A percentile compares a stretch with the other conserved stretches of the same genome.
Conservation (phyloP, 2,797 vertebrate genomes). For the Siniperca obscura region DNA sequence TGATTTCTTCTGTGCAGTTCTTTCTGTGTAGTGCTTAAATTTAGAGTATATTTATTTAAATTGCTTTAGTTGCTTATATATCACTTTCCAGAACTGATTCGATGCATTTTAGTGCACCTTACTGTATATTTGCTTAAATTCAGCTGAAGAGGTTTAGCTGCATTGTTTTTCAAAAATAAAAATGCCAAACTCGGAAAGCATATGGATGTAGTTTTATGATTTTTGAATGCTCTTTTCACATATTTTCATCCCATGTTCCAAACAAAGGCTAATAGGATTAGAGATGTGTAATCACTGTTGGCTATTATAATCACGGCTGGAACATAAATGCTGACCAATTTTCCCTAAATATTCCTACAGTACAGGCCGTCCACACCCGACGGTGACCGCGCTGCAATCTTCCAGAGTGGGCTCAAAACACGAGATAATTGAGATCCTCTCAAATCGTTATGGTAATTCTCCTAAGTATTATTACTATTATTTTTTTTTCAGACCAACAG, state of each 20-base stretch:
- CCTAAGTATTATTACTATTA: constrained; percentile 86
- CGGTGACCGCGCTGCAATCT: constrained; percentile 31
- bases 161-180: constrained; percentile 28
- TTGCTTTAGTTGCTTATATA: constrained; percentile 9
- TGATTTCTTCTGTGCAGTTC: neutral
- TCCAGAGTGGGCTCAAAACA: constrained; percentile 48
- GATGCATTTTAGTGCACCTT: neutral
- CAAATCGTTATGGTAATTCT: constrained; percentile 88
- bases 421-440: constrained; percentile 90
- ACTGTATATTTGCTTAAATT: constrained; percentile 1
- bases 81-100: neutral
- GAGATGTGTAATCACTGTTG: constrained; percentile 84
- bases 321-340: constrained; percentile 55
- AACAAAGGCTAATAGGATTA: constrained; percentile 84
- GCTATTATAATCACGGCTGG: constrained; percentile 62
- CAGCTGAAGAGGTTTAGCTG: neutral
- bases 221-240: constrained; percentile 31
- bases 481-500: constrained; percentile 85
- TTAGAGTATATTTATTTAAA: neutral
- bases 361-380: constrained; percentile 29
- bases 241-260: constrained; percentile 76
- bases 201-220: constrained; percentile 45
- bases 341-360: constrained; percentile 33
- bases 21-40: neutral
- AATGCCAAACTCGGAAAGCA: constrained; percentile 76